These are phyloP conservation scores for Pseudorhombus dupliciocellatus DNA, from an alignment of 2,113 vertebrate genomes.

Conservation along the genomic window DNA sequence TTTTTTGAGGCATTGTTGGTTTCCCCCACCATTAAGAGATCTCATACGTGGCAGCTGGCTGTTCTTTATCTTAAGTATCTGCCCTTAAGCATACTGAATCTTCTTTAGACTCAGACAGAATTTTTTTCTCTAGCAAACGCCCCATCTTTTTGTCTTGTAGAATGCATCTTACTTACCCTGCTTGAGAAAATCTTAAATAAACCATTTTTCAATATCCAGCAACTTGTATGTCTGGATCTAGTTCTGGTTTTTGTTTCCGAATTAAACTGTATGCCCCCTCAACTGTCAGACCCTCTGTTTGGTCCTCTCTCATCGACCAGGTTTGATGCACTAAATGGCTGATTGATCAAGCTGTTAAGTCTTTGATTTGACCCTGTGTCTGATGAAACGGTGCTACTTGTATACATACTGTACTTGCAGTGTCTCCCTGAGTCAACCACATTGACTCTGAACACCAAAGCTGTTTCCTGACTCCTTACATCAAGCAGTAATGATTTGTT, in stretches of 20 bases:
- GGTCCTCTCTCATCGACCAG: neutral
- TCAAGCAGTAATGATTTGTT: slow-evolving; percentile 1
- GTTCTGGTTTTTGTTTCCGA: neutral
- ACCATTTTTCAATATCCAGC: neutral
- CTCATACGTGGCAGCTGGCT: slow-evolving; percentile 21
- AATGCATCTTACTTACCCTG: neutral
- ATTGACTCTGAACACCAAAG: slow-evolving; percentile 12
- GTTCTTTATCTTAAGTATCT: slow-evolving; percentile 31
- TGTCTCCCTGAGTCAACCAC: neutral
- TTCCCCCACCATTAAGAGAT: neutral
- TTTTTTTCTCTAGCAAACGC: neutral
- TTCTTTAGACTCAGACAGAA: neutral
- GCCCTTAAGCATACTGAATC: neutral
- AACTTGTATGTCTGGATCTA: neutral
- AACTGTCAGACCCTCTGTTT: neutral
- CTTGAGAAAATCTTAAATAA: neutral
- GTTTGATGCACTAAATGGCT: neutral
- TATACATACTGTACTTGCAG: neutral
- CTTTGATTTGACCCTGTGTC: slow-evolving; percentile 2
- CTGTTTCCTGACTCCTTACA: slow-evolving; percentile 27
- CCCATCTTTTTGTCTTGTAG: neutral
- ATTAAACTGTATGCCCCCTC: neutral
- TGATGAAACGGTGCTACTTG: neutral
- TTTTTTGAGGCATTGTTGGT: slow-evolving; percentile 29
- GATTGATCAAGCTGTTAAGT: neutral